These are phyloP conservation scores for Lepus townsendii DNA, from an alignment of 2,797 vertebrate genomes.

Conservation along the genomic window DNA sequence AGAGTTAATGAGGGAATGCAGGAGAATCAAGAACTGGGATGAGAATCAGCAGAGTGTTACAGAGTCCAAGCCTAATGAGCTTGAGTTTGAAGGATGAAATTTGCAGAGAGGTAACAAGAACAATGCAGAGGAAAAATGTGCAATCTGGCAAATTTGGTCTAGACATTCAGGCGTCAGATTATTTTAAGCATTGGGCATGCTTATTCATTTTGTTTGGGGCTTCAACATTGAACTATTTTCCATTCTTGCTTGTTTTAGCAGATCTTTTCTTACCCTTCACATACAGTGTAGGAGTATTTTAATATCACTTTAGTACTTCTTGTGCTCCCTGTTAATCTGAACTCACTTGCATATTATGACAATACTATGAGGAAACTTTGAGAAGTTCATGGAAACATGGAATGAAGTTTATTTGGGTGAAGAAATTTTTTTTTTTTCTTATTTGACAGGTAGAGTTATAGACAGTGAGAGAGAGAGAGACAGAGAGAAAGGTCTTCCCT, in stretches of 20 bases:
- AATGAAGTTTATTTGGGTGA: too few species aligned
- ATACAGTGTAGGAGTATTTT: background rate
- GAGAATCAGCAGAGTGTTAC: background rate
- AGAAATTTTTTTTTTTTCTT: too few species aligned
- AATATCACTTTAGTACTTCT: background rate
- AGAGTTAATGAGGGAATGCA: background rate
- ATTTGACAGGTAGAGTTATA: too few species aligned
- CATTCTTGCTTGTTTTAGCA: constrained; percentile 56
- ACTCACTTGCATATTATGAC: background rate
- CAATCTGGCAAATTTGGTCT: constrained; percentile 34
- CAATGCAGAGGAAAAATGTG: constrained; percentile 31
- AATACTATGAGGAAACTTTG: too few species aligned
- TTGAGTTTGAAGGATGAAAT: constrained; percentile 49
- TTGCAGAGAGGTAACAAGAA: constrained; percentile 50
- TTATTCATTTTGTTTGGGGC: constrained; percentile 44
- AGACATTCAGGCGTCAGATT: constrained; percentile 59
- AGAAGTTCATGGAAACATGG: too few species aligned
- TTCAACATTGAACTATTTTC: constrained; percentile 53
- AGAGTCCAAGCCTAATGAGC: background rate
- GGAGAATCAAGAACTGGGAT: background rate
- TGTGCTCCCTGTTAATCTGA: background rate
- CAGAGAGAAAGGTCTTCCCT: too few species aligned
- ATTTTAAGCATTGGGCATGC: constrained; percentile 47
- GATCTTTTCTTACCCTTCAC: constrained; percentile 34
- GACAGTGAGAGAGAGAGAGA: too few species aligned